A percentile compares a stretch with the other conserved stretches of the same genome.
These are phyloP conservation scores for Hypomesus transpacificus DNA, from an alignment of 2,113 vertebrate species.

Conservation along the genomic window DNA sequence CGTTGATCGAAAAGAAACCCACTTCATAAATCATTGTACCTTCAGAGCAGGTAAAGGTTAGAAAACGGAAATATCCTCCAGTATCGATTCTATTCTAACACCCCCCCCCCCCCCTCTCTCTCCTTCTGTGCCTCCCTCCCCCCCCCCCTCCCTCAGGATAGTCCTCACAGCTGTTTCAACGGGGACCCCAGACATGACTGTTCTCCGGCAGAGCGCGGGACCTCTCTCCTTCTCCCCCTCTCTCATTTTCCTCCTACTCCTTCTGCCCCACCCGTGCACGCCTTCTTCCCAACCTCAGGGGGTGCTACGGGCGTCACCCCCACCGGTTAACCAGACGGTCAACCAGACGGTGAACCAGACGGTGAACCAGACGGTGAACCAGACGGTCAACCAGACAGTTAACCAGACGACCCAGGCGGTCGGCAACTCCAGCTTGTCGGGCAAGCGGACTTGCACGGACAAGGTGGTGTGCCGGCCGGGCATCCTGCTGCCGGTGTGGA, in stretches of 20 bases:
- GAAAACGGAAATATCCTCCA: no score
- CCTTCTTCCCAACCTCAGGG: conserved; percentile 36
- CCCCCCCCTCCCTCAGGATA: not conserved
- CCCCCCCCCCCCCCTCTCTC: conserved; percentile 15
- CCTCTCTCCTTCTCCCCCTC: conserved; percentile 24
- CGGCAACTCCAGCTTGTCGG: conserved; percentile 31
- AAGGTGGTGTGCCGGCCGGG: conserved; percentile 75
- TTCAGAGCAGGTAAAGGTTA: no score
- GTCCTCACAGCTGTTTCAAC: not conserved
- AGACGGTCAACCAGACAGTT: not conserved
- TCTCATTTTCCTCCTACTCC: conserved; percentile 41
- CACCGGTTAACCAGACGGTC: no score
- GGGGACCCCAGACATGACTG: conserved; percentile 28
- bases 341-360: no score
- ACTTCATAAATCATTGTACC: no score
- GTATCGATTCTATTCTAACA: not conserved
- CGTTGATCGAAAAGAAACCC: no score
- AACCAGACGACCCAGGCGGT: conserved; percentile 42
- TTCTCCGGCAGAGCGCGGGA: conserved; percentile 52
- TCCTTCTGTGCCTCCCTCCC: conserved; percentile 28
- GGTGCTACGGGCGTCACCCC: conserved; percentile 32
- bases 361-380: no score
- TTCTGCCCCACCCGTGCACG: conserved; percentile 50
- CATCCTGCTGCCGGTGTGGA: conserved; percentile 87
- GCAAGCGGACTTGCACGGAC: conserved; percentile 60